These are phyloP conservation scores for Lordiphosa clarofinis DNA, from an alignment of 1,140 invertebrate genomes.

Conservation along the genomic window DNA sequence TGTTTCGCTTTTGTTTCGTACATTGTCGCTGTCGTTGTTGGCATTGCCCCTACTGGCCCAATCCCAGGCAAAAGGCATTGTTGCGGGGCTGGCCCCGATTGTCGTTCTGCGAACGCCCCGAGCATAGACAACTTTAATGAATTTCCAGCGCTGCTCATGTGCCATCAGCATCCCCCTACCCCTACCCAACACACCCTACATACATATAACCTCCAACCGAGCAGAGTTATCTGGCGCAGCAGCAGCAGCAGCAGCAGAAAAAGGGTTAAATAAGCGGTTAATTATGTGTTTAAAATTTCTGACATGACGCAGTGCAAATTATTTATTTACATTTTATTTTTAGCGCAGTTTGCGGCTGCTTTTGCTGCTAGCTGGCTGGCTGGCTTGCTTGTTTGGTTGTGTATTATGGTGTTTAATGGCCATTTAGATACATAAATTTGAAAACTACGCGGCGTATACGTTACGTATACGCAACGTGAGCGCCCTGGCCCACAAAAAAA, in stretches of 20 bases:
- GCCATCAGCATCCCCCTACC: slow-evolving; percentile 17
- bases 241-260: slow-evolving; percentile 28
- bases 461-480: slow-evolving; percentile 63
- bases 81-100: slow-evolving; percentile 68
- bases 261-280: slow-evolving; percentile 78
- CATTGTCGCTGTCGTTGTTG: slow-evolving; percentile 63
- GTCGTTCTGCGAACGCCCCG: slow-evolving; percentile 70
- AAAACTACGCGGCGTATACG: slow-evolving; percentile 41
- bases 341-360: slow-evolving; percentile 45
- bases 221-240: slow-evolving; percentile 62
- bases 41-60: slow-evolving; percentile 64
- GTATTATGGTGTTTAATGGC: slow-evolving; percentile 50
- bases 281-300: slow-evolving; percentile 79
- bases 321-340: slow-evolving; percentile 76
- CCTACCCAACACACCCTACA: background rate
- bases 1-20: slow-evolving; percentile 73
- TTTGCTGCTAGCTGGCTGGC: background rate
- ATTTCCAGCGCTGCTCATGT: slow-evolving; percentile 56
- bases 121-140: slow-evolving; percentile 77
- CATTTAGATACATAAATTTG: slow-evolving; percentile 20
- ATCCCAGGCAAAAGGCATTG: slow-evolving; percentile 44
- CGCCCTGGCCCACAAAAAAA: slow-evolving; percentile 31
- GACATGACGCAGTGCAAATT: slow-evolving; percentile 76
- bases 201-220: background rate
- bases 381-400: slow-evolving; percentile 7